Base-by-base conservation (phyloP, 2,113 vertebrate genomes). In the Otolemur garnettii region DNA sequence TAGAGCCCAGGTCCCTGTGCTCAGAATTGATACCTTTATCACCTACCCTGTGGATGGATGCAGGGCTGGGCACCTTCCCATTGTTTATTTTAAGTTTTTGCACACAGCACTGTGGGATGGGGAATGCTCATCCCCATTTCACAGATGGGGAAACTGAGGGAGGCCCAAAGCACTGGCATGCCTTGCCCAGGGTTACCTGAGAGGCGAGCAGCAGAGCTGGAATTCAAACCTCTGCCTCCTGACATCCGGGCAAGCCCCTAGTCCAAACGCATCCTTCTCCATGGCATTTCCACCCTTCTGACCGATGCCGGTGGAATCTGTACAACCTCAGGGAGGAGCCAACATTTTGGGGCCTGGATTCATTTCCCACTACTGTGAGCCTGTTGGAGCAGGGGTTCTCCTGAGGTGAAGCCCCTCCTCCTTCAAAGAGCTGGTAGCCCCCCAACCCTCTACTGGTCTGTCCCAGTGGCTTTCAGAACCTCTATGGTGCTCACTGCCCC, bases 401-500 rank as follows among this genome's bases (percentile, higher is more conserved):
- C 35, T 13, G 13, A 6, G 50, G 5, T 45, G 57, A 87, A 71
- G 6, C 3, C 35, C 33, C 9, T 60, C 33, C 5, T 50, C 10
- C 26, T 55, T 55, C 19, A 62, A 55, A 69, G 15, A 69, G 11
- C 59, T 30, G 42, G 8, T 15, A 11, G 7, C 18, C 14, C 11
- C 5, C 33, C 50, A 55, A 4, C 17, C 19, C 38, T 22, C 13
- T 38, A 1, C 13, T 0, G 15, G 7, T 50, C 59, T 28, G 19
- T 5, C 12, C 24, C 5, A 59, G 66, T 3, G 17, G 9, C 35
- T 57, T 13, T 5, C 17, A 15, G 14, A 11, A 8, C 30, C 15
- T 35, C 7, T 7, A 0, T 38, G n/a, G 45, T 1, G 1, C 33
- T 17, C 15, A 3, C 14, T 1, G 10, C 7, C 22, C 35, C 45